A percentile compares a stretch with the other conserved stretches of the same genome.
These are phyloP conservation scores for Tympanoctomys barrerae DNA, from an alignment of 2,797 vertebrate genomes.

Conservation along the genomic window DNA sequence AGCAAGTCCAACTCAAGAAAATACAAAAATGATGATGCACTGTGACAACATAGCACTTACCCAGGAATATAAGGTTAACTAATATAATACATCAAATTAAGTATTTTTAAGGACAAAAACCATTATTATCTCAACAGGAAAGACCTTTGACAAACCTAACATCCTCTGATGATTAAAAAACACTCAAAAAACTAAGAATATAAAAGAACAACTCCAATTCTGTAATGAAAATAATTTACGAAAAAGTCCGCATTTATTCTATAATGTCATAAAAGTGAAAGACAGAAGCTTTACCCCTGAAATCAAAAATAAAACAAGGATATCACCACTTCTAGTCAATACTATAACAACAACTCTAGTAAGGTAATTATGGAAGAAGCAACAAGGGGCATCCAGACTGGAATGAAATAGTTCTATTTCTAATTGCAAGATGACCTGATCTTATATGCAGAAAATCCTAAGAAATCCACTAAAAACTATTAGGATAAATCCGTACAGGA, in stretches of 20 bases:
- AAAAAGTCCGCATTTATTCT: background rate
- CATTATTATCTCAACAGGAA: background rate
- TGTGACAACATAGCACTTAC: background rate
- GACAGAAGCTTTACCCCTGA: background rate
- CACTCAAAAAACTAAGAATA: background rate
- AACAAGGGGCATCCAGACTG: background rate
- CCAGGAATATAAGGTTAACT: constrained; percentile 27
- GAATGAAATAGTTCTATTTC: constrained; percentile 5
- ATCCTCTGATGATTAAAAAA: background rate
- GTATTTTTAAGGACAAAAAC: background rate
- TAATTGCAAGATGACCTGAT: background rate
- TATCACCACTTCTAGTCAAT: background rate
- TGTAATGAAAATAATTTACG: background rate
- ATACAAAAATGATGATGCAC: background rate
- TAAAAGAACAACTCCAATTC: background rate
- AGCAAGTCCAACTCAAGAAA: constrained; percentile 32
- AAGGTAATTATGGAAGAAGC: background rate
- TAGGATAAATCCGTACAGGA: background rate
- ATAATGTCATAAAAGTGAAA: background rate
- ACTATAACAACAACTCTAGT: background rate
- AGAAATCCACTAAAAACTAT: background rate
- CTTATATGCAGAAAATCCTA: background rate
- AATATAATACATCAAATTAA: background rate
- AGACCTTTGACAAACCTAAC: background rate
- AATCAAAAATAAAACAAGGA: constrained; percentile 12